Conservation (phyloP, 2,113 vertebrate species). For the Rhadina sibilatrix region DNA sequence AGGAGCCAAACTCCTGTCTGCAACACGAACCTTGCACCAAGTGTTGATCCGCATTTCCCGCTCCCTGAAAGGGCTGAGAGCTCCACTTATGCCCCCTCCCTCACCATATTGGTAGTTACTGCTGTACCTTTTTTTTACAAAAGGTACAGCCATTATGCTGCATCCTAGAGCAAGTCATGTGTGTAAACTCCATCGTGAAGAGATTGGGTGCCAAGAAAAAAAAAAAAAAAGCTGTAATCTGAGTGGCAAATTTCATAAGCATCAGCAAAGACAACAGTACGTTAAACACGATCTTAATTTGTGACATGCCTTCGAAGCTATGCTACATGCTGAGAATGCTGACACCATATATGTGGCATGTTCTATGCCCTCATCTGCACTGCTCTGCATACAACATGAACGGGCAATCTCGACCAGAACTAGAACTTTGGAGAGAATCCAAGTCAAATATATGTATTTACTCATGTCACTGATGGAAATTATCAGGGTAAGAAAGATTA, state of each 20-base stretch:
- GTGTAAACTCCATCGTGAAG: neutral
- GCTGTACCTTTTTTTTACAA: neutral
- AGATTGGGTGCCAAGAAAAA: neutral
- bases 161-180: neutral
- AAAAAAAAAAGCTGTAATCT: neutral
- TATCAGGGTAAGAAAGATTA: neutral
- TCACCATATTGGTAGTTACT: neutral
- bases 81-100: neutral
- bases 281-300: constrained; percentile 9
- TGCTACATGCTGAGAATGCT: constrained; percentile 12
- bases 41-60: neutral
- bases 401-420: fast-evolving
- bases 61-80: neutral
- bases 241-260: constrained; percentile 18
- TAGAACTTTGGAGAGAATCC: neutral
- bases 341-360: constrained; percentile 1
- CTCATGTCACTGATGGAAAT: neutral
- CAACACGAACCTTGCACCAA: neutral
- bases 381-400: neutral
- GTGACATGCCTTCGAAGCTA: constrained; percentile 34
- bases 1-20: neutral
- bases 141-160: neutral
- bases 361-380: neutral
- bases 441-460: neutral
- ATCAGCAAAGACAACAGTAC: constrained; percentile 32